A percentile compares a stretch with the other conserved stretches of the same genome.
phyloP scores from a whole-genome alignment of 2,113 vertebrate species.

The Tachysurus vachellii region DNA sequence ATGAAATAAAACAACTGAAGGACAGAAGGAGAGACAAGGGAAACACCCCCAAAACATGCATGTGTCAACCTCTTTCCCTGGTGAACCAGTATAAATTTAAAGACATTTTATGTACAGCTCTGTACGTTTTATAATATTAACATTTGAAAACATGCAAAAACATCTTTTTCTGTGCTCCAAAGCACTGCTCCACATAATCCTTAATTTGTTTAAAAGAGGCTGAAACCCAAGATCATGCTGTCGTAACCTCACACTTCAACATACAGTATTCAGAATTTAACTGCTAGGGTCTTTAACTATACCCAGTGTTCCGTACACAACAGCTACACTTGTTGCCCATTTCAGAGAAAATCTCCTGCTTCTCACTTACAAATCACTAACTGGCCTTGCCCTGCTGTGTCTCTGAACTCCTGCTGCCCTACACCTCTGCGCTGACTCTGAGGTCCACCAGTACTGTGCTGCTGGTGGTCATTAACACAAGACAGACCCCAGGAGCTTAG shows the following conservation, averaged over 20 bases:
- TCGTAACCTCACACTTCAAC: not conserved
- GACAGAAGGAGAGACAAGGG: constrained; percentile 11
- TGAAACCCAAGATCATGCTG: not conserved
- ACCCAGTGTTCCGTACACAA: not conserved
- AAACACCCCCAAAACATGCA: not conserved
- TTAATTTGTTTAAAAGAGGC: not conserved
- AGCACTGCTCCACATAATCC: not conserved
- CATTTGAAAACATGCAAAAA: not conserved
- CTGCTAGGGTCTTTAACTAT: not conserved
- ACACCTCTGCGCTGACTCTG: not conserved
- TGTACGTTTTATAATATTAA: not conserved
- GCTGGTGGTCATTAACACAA: not conserved
- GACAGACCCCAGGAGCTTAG: not conserved
- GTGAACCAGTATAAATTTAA: not conserved
- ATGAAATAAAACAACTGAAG: constrained; percentile 23
- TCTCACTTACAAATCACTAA: not conserved
- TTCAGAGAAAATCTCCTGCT: not conserved
- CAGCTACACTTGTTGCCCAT: not conserved
- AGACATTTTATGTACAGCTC: not conserved
- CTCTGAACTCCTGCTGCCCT: not conserved
- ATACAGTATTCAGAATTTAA: not conserved
- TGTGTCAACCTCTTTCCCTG: not conserved
- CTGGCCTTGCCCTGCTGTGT: not conserved
- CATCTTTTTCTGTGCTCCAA: not conserved
- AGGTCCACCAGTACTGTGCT: not conserved